Evolutionary conservation across 2,113 vertebrate genomes (phyloP).

Genomic region (Hippocampus guttulatus): DNA sequence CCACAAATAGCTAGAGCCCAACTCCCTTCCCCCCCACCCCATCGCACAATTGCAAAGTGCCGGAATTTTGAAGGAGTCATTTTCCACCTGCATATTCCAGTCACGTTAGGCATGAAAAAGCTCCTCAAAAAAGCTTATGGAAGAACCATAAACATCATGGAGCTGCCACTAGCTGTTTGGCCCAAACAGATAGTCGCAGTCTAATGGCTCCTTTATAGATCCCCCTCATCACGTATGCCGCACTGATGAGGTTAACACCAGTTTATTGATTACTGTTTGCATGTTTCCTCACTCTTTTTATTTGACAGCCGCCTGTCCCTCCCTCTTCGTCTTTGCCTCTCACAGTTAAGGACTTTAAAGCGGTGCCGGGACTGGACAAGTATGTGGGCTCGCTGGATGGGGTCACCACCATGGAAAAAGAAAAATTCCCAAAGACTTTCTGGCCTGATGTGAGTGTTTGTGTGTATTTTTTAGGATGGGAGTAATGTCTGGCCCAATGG

Average conservation of each 20-base stretch:
- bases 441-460: constrained; percentile 72
- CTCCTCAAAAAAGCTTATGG: constrained; percentile 70
- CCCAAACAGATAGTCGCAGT: constrained; percentile 53
- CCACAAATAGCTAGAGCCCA: constrained; percentile 6
- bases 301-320: constrained; percentile 24
- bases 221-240: constrained; percentile 59
- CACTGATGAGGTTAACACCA: constrained; percentile 73
- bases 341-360: constrained; percentile 71
- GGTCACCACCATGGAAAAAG: constrained; percentile 71
- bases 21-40: neutral
- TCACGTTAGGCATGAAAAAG: constrained; percentile 73
- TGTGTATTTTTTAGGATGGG: constrained; percentile 12
- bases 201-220: constrained; percentile 74
- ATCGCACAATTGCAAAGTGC: constrained; percentile 44
- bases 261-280: constrained; percentile 78
- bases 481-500: constrained; percentile 27
- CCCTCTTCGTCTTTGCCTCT: constrained; percentile 5
- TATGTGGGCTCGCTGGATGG: constrained; percentile 61
- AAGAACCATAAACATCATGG: constrained; percentile 73
- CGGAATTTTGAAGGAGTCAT: constrained; percentile 47
- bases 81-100: constrained; percentile 63
- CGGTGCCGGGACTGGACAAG: constrained; percentile 64
- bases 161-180: constrained; percentile 58
- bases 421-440: constrained; percentile 76
- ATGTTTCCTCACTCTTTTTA: constrained; percentile 70